Evolutionary conservation across 2,113 vertebrate species (phyloP).

Genomic region (Vireo altiloquus): DNA sequence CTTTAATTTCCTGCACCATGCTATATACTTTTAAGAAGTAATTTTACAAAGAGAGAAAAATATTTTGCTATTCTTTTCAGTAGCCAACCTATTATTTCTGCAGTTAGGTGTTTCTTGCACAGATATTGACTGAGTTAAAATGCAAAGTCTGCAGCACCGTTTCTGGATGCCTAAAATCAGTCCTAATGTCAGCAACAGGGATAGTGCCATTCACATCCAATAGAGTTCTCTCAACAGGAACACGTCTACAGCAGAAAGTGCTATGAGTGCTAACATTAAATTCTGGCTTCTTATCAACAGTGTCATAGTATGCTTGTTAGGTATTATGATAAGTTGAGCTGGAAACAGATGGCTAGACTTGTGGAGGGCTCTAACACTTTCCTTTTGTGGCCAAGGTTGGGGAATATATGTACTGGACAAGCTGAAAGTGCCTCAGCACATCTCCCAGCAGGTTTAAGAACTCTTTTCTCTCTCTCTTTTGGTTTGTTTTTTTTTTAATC

Average conservation of each 20-base stretch:
- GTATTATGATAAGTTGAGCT: not conserved
- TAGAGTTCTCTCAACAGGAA: not conserved
- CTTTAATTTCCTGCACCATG: not conserved
- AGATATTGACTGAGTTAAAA: not conserved
- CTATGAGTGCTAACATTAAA: not conserved
- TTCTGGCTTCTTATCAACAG: not conserved
- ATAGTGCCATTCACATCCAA: not conserved
- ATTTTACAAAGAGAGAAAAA: not conserved
- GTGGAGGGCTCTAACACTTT: not conserved
- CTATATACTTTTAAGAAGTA: not conserved
- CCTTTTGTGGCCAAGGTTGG: not conserved
- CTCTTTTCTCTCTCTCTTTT: accelerated
- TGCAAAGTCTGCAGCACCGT: not conserved
- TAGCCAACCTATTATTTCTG: not conserved
- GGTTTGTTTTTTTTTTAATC: not conserved
- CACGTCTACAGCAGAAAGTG: not conserved
- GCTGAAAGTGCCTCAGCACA: not conserved
- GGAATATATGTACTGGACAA: not conserved
- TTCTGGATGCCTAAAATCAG: not conserved
- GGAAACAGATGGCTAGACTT: not conserved
- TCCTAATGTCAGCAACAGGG: not conserved
- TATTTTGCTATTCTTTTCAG: not conserved
- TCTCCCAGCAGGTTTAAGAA: not conserved
- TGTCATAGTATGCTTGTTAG: not conserved
- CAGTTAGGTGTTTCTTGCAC: not conserved